These are phyloP conservation scores for Agrypnus murinus DNA, from an alignment of 2,888 invertebrate genomes.

Conservation along the genomic window DNA sequence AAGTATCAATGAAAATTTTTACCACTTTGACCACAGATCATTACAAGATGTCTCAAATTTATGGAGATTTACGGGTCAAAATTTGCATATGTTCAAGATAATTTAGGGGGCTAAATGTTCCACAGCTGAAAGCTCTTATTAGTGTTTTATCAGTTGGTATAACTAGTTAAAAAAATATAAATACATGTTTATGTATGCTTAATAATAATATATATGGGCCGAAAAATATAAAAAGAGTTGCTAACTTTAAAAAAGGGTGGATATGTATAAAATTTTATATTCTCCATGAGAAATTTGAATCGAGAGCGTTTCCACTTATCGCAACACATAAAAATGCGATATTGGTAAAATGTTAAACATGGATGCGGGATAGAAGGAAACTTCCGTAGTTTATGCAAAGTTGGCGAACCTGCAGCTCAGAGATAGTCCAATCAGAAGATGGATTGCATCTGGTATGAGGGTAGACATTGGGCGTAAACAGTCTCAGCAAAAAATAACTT, in stretches of 20 bases:
- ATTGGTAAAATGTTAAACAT: slow-evolving; percentile 50
- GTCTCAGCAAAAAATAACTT: slow-evolving; percentile 60
- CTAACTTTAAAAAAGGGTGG: background rate
- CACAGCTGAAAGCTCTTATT: too few relatives aligned
- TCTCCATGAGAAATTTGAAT: slow-evolving; percentile 32
- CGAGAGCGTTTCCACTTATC: slow-evolving; percentile 40
- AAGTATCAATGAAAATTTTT: too few relatives aligned
- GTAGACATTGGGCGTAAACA: slow-evolving; percentile 61
- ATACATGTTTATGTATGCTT: too few relatives aligned
- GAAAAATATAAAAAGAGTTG: too few relatives aligned
- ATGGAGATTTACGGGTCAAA: too few relatives aligned
- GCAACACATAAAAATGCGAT: slow-evolving; percentile 47
- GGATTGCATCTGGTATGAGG: slow-evolving; percentile 61
- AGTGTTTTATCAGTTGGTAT: too few relatives aligned
- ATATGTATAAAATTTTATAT: slow-evolving; percentile 31
- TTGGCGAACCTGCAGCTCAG: slow-evolving; percentile 59
- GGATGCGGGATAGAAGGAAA: slow-evolving; percentile 48
- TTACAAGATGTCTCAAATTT: too few relatives aligned
- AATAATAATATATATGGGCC: too few relatives aligned
- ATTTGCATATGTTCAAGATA: too few relatives aligned
- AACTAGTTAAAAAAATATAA: too few relatives aligned
- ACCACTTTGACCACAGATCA: too few relatives aligned
- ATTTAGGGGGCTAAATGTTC: too few relatives aligned
- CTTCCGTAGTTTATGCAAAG: slow-evolving; percentile 57
- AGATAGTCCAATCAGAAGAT: slow-evolving; percentile 65